These are phyloP conservation scores for Pteropus rufus DNA, from an alignment of 2,797 vertebrate species.

Conservation along the genomic window DNA sequence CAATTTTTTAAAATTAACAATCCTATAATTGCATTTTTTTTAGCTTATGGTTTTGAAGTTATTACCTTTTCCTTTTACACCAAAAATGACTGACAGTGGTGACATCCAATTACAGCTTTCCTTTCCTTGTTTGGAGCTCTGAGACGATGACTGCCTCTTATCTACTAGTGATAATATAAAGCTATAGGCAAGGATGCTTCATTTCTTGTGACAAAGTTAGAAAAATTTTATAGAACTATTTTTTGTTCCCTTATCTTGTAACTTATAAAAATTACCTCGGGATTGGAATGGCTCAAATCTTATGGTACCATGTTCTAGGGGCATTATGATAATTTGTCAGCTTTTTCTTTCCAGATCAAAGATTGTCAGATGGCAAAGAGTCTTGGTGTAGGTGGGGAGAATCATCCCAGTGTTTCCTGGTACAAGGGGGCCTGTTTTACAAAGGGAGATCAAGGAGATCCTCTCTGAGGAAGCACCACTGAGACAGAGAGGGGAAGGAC, in stretches of 20 bases:
- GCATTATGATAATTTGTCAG: not conserved
- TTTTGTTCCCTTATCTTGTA: not conserved
- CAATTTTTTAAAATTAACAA: not conserved
- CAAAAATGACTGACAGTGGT: not conserved
- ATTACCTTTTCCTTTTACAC: not conserved
- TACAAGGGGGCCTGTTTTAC: not conserved
- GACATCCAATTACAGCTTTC: not conserved
- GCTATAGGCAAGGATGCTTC: not conserved
- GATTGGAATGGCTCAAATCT: not conserved
- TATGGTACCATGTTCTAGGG: not conserved
- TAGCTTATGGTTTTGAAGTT: not conserved
- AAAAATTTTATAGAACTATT: not conserved
- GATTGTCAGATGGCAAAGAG: not conserved
- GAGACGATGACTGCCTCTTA: not conserved
- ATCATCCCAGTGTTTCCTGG: not conserved
- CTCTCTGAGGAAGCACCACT: not conserved
- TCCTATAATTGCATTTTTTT: not conserved
- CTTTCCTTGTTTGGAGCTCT: not conserved
- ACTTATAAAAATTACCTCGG: not conserved
- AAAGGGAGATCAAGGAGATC: not conserved
- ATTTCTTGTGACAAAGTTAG: not conserved
- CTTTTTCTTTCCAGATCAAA: not conserved
- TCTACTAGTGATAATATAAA: not conserved
- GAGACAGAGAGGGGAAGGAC: not conserved
- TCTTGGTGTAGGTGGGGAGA: not conserved